Conservation (phyloP, 2,888 invertebrate species). For the Heteropelma amictum region DNA sequence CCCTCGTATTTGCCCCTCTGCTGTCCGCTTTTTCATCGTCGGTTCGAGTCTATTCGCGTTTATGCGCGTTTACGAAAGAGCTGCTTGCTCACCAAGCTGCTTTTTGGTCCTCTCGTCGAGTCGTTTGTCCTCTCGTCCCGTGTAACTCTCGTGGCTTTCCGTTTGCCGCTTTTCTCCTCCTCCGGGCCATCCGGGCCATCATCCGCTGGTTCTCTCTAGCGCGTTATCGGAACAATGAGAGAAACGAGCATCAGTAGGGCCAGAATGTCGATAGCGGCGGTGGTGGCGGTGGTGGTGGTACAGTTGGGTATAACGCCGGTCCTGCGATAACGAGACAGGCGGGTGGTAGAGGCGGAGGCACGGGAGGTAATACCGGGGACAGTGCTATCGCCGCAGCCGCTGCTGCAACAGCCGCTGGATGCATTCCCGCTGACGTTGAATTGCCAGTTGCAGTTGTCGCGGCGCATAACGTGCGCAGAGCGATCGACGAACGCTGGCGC, state of each 20-base stretch:
- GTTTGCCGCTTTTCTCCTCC: neutral
- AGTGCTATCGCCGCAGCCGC: constrained; percentile 74
- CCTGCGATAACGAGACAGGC: constrained; percentile 75
- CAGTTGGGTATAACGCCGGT: constrained; percentile 73
- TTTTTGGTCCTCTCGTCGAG: constrained; percentile 51
- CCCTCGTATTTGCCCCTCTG: neutral
- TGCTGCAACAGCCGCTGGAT: constrained; percentile 60
- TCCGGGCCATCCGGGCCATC: too few relatives aligned
- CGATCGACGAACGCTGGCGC: constrained; percentile 74
- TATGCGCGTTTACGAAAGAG: too few relatives aligned
- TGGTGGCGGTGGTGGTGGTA: constrained; percentile 69
- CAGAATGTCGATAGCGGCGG: constrained; percentile 74
- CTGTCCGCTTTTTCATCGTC: neutral
- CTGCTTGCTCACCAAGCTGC: constrained; percentile 39
- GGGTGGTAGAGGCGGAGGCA: constrained; percentile 72
- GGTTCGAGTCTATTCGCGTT: too few relatives aligned
- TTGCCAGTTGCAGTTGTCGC: constrained; percentile 64
- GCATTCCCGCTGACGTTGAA: constrained; percentile 63
- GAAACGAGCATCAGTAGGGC: constrained; percentile 69
- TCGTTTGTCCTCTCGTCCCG: neutral
- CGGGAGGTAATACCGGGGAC: constrained; percentile 76
- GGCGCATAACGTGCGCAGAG: constrained; percentile 68
- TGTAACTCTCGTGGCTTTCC: neutral
- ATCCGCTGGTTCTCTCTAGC: neutral
- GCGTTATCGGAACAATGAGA: neutral